These are phyloP conservation scores for Alcis repandata DNA, from an alignment of 2,888 invertebrate species.

Conservation along the genomic window DNA sequence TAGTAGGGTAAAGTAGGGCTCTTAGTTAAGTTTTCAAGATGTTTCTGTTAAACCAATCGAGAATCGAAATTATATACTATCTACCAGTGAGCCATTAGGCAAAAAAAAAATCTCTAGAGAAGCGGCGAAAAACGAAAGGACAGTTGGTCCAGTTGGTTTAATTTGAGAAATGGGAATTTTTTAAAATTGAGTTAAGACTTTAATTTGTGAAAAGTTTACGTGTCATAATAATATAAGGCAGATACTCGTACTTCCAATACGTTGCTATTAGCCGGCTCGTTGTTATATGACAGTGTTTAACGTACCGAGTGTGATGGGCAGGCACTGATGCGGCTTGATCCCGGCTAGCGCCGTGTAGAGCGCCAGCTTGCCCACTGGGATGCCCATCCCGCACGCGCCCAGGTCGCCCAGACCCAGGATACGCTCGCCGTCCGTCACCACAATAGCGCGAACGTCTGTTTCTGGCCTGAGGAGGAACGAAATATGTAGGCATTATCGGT, in stretches of 20 bases:
- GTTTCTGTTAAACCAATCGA: background rate
- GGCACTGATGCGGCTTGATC: slow-evolving; percentile 97
- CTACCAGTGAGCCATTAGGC: too few species aligned
- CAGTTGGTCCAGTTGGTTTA: too few species aligned
- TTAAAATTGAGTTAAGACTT: too few species aligned
- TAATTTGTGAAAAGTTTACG: too few species aligned
- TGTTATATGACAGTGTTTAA: background rate
- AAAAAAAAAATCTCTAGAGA: too few species aligned
- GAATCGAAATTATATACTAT: background rate
- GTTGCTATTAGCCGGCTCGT: too few species aligned
- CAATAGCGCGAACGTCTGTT: slow-evolving; percentile 94
- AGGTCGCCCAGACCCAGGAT: slow-evolving; percentile 99
- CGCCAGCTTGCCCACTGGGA: slow-evolving; percentile 98
- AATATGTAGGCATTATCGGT: background rate
- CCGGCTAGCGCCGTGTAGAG: slow-evolving; percentile 99
- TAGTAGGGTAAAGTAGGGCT: too few species aligned
- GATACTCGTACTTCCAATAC: too few species aligned
- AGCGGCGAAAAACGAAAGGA: too few species aligned
- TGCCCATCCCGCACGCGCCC: slow-evolving; percentile 99
- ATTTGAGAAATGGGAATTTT: too few species aligned
- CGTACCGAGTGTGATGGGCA: slow-evolving; percentile 95
- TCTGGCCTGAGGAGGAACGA: slow-evolving; percentile 89
- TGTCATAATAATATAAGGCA: too few species aligned
- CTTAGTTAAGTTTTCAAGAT: background rate
- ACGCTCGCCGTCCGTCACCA: slow-evolving; percentile 99